These are phyloP conservation scores for Cottoperca gobio DNA, from an alignment of 2,797 vertebrate species.

Conservation along the genomic window DNA sequence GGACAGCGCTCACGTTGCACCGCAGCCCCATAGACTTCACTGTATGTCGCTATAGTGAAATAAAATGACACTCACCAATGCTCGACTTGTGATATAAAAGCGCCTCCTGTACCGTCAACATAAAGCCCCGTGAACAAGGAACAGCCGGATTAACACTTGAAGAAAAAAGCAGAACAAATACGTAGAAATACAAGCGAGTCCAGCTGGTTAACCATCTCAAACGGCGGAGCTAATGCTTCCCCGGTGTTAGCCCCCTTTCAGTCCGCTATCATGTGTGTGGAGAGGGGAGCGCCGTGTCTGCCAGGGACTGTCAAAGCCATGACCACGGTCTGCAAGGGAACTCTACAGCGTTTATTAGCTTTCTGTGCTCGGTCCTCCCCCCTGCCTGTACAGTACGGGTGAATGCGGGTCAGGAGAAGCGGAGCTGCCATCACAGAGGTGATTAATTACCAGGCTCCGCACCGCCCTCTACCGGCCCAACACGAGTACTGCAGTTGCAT, in stretches of 20 bases:
- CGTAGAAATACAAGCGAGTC: slow-evolving; percentile 3
- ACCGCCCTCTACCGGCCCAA: slow-evolving; percentile 52
- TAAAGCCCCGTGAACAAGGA: slow-evolving; percentile 8
- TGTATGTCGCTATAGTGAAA: not conserved
- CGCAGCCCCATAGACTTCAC: slow-evolving; percentile 25
- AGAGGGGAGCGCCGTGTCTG: slow-evolving; percentile 36
- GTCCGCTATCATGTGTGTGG: slow-evolving; percentile 34
- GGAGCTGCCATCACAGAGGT: slow-evolving; percentile 16
- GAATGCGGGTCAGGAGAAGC: slow-evolving; percentile 76
- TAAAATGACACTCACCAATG: slow-evolving; percentile 16
- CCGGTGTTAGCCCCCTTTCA: slow-evolving; percentile 20
- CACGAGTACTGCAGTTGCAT: not conserved
- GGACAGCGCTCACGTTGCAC: slow-evolving; percentile 71
- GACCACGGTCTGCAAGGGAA: slow-evolving; percentile 49
- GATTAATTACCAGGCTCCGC: not conserved
- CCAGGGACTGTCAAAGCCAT: slow-evolving; percentile 57
- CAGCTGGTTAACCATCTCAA: slow-evolving; percentile 14
- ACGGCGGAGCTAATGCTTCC: slow-evolving; percentile 14
- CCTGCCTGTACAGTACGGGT: slow-evolving; percentile 62
- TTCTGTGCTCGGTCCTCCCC: slow-evolving; percentile 43
- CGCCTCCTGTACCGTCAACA: slow-evolving; percentile 20
- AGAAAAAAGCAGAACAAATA: slow-evolving; percentile 5
- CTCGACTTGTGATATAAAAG: not conserved
- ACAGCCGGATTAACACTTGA: slow-evolving; percentile 18
- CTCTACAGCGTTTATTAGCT: slow-evolving; percentile 37